These are phyloP conservation scores for Decapterus maruadsi DNA, from an alignment of 2,797 vertebrate genomes.

Conservation along the genomic window DNA sequence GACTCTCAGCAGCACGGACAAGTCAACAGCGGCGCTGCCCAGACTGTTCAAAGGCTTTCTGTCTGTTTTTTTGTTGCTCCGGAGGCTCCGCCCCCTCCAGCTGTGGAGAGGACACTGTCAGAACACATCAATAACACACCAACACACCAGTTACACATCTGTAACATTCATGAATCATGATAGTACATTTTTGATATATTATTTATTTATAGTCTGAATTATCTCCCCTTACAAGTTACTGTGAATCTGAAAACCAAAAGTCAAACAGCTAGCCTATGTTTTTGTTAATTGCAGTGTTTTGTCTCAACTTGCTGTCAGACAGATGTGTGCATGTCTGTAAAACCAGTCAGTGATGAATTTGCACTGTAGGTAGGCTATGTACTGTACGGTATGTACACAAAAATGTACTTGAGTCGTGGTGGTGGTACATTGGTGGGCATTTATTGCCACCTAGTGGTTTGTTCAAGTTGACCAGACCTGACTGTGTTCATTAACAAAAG, in stretches of 20 bases:
- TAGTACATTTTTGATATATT: too few species aligned
- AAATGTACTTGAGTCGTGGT: too few species aligned
- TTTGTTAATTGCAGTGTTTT: background rate
- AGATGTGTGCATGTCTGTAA: background rate
- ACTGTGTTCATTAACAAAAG: background rate
- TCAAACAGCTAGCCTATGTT: background rate
- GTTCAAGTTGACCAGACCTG: background rate
- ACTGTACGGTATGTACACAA: background rate
- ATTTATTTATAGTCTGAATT: too few species aligned
- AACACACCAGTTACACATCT: background rate
- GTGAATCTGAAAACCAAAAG: too few species aligned
- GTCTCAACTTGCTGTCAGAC: background rate
- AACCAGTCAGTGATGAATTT: background rate
- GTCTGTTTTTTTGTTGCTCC: slow-evolving; percentile 6
- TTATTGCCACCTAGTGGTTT: slow-evolving; percentile 35
- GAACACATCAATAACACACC: background rate
- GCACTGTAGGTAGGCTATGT: too few species aligned
- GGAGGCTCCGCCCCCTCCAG: slow-evolving; percentile 39
- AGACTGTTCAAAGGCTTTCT: accelerated
- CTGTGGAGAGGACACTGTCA: background rate
- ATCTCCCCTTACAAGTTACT: too few species aligned
- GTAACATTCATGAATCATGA: too few species aligned
- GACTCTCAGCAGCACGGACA: background rate
- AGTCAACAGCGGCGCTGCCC: too few species aligned
- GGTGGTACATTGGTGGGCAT: background rate